These are phyloP conservation scores for Lepidurus apus DNA, from an alignment of 1,140 invertebrate genomes.

Conservation along the genomic window DNA sequence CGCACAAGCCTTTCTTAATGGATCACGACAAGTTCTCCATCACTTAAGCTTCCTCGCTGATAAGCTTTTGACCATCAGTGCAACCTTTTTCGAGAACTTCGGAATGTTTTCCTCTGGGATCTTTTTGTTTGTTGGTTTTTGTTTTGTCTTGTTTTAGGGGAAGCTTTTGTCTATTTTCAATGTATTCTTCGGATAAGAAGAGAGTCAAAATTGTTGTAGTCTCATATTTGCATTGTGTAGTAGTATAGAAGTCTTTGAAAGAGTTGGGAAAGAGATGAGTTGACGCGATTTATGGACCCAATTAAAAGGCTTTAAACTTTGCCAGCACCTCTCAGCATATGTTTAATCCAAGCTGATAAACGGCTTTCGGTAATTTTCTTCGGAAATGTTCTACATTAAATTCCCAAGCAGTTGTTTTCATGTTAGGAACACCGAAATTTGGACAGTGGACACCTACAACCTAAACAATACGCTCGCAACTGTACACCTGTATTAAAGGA, in stretches of 20 bases:
- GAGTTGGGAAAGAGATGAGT: not conserved
- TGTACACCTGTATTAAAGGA: too few species aligned
- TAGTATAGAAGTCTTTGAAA: not conserved
- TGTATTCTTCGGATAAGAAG: not conserved
- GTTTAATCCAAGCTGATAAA: too few species aligned
- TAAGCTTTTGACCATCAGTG: not conserved
- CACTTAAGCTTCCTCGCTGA: not conserved
- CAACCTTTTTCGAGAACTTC: not conserved
- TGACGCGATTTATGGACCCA: not conserved
- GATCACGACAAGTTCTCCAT: constrained; percentile 21
- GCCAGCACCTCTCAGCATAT: too few species aligned
- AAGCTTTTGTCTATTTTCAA: not conserved
- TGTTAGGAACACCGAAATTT: too few species aligned
- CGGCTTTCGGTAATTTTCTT: too few species aligned
- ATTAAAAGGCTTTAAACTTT: not conserved
- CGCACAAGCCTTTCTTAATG: not conserved
- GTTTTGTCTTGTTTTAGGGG: not conserved
- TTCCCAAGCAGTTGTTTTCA: too few species aligned
- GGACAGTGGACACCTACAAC: too few species aligned
- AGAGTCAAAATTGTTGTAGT: not conserved
- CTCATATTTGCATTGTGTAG: not conserved
- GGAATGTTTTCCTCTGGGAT: too few species aligned
- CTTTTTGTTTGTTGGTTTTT: not conserved
- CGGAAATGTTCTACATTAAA: too few species aligned
- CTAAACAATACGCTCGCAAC: too few species aligned